Base-by-base conservation (phyloP, 2,888 invertebrate species). In the Omphaloscelis lunosa region DNA sequence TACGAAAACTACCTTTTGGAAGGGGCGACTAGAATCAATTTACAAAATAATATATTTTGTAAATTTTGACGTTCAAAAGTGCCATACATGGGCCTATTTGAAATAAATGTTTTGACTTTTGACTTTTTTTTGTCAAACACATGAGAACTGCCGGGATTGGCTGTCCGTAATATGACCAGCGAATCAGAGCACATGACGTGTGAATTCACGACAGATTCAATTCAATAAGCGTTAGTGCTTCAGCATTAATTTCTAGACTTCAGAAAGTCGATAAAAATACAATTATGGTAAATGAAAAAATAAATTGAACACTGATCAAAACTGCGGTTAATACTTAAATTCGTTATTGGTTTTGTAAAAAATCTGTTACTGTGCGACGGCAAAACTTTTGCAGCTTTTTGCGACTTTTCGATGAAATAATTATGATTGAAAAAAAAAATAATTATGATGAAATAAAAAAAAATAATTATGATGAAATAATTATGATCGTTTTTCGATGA, bases 401-500 rank as follows among this genome's bases (percentile, higher is more conserved):
- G n/a, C 20, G 15, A 9, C 1, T 23, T 78, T 78, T 78, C 20
- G 0, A 48, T 48, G 0, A 56, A 34, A 78, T 39, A 56, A 53
- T 45, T 23, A 34, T 45, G 9, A n/a, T n/a, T n/a, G n/a, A n/a
- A n/a, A n/a, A n/a, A n/a, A n/a, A n/a, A n/a, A n/a, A n/a, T n/a
- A n/a, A n/a, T n/a, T n/a, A n/a, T n/a, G n/a, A n/a, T n/a, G n/a
- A n/a, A n/a, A n/a, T n/a, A n/a, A n/a, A n/a, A n/a, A n/a, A n/a
- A n/a, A n/a, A n/a, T n/a, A n/a, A n/a, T n/a, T n/a, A n/a, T n/a
- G n/a, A n/a, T n/a, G n/a, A n/a, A n/a, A n/a, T n/a, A n/a, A n/a
- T n/a, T n/a, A n/a, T n/a, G n/a, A n/a, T n/a, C n/a, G 20, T 45
- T 23, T 78, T 78, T 78, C 20, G 0, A 48, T 48, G 0, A 56